Conservation (phyloP, 2,797 vertebrate species). For the Poecilia velifera region DNA sequence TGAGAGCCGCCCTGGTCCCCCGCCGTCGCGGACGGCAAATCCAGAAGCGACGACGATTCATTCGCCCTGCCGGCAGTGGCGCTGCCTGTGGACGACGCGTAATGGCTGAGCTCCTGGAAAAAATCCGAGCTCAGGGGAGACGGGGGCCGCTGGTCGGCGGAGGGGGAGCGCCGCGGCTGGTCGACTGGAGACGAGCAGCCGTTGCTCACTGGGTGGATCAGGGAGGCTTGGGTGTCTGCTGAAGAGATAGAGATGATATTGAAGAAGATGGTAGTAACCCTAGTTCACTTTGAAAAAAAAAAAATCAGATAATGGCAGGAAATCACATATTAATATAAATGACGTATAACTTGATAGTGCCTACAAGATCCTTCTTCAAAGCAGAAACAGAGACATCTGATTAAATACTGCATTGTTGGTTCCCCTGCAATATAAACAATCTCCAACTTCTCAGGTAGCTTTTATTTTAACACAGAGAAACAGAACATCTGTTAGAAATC, state of each 20-base stretch:
- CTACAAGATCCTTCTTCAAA: not conserved
- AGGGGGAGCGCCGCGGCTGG: constrained; percentile 79
- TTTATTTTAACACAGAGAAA: not conserved
- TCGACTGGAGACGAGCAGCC: constrained; percentile 88
- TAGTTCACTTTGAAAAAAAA: not conserved
- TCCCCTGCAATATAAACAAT: not conserved
- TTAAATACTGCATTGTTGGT: too few relatives aligned
- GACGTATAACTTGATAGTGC: not conserved
- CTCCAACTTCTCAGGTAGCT: not conserved
- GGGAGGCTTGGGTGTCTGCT: constrained; percentile 83
- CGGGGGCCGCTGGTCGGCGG: constrained; percentile 82
- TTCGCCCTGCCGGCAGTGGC: constrained; percentile 66
- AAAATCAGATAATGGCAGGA: not conserved
- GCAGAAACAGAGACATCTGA: not conserved
- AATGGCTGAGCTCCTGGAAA: constrained; percentile 91
- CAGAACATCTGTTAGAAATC: not conserved
- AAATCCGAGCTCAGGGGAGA: constrained; percentile 92
- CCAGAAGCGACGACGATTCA: constrained; percentile 40
- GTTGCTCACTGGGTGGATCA: constrained; percentile 84
- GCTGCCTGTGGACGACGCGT: constrained; percentile 81
- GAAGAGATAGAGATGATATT: constrained; percentile 20
- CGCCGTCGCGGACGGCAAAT: constrained; percentile 40
- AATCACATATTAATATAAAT: not conserved
- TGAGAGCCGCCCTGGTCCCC: constrained; percentile 57
- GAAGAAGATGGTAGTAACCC: not conserved